These are phyloP conservation scores for Papilio dardanus DNA, from an alignment of 1,140 invertebrate genomes.

Conservation along the genomic window DNA sequence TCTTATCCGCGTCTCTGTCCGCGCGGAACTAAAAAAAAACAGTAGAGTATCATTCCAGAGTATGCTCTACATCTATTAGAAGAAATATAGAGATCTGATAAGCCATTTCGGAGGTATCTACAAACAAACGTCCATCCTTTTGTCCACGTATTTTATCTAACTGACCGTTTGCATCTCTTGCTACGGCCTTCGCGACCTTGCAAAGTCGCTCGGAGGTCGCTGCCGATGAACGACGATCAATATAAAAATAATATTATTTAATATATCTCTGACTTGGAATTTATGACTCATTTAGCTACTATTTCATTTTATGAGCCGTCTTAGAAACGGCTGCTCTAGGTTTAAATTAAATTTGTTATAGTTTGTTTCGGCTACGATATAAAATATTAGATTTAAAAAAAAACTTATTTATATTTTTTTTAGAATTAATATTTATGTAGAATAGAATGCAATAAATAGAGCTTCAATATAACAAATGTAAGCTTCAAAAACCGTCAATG, in stretches of 20 bases:
- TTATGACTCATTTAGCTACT: constrained; percentile 13
- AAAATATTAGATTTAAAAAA: background rate
- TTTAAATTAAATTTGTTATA: constrained; percentile 4
- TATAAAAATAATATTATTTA: constrained; percentile 8
- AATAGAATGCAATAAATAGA: no score
- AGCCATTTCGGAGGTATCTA: no score
- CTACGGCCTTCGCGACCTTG: constrained; percentile 40
- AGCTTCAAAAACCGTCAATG: no score
- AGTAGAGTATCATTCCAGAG: no score
- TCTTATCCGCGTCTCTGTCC: no score
- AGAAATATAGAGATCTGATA: no score
- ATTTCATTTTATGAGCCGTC: constrained; percentile 8
- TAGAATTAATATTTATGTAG: no score
- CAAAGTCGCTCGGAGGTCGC: constrained; percentile 38
- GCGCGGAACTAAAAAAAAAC: no score
- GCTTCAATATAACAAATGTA: no score
- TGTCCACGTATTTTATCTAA: no score
- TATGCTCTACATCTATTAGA: no score
- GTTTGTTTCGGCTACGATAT: background rate
- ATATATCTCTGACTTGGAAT: background rate
- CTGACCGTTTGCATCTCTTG: constrained; percentile 4
- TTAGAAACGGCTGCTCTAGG: background rate
- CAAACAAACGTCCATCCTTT: no score
- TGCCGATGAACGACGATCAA: constrained; percentile 15
- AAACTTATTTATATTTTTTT: background rate